These are phyloP conservation scores for Machaerirhynchus nigripectus DNA, from an alignment of 2,113 vertebrate genomes.

Conservation along the genomic window DNA sequence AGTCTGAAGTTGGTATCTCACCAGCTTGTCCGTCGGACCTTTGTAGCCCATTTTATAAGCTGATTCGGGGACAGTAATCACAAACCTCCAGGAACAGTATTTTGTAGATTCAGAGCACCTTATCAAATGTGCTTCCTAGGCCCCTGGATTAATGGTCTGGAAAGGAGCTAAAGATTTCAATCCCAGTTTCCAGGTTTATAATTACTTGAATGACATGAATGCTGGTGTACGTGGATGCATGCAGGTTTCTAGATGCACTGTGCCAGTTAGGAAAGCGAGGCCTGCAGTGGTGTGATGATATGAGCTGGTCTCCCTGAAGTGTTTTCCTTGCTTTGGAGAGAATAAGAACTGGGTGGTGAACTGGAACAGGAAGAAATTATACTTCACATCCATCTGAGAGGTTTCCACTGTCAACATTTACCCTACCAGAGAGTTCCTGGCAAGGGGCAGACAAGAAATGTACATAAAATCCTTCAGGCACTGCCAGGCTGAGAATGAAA, in stretches of 20 bases:
- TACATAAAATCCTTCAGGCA: neutral
- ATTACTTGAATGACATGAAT: neutral
- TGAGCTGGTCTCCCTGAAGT: rapidly evolving
- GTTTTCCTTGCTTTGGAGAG: neutral
- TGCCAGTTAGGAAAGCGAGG: neutral
- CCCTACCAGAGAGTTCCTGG: neutral
- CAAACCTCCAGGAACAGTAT: neutral
- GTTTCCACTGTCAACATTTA: neutral
- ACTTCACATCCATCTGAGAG: neutral
- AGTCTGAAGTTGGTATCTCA: neutral
- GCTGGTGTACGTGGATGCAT: neutral
- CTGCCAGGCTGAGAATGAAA: neutral
- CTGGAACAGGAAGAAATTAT: neutral
- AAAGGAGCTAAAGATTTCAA: neutral
- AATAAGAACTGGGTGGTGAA: neutral
- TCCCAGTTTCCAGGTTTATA: neutral
- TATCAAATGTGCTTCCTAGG: neutral
- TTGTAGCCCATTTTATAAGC: neutral
- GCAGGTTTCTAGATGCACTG: neutral
- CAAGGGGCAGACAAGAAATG: neutral
- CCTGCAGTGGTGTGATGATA: rapidly evolving
- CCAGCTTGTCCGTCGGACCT: neutral
- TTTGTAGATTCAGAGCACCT: neutral
- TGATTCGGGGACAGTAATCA: neutral
- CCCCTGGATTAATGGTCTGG: neutral